phyloP scores from a whole-genome alignment of 2,113 vertebrate species.

The Heliornis fulica region DNA sequence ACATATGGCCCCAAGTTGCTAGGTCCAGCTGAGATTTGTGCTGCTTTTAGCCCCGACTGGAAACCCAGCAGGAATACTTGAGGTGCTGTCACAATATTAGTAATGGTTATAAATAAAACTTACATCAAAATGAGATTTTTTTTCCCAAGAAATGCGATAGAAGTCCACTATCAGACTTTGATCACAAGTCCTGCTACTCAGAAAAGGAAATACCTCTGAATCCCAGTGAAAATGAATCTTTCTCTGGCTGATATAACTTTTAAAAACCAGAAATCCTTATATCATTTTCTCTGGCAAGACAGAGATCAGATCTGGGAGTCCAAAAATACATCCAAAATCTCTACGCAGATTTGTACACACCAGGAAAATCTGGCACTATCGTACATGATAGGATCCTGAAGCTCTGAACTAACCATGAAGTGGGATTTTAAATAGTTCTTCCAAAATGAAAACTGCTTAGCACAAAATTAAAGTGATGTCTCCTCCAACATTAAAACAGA shows the following conservation, averaged over 20 bases:
- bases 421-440: conserved; percentile 53
- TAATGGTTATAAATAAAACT: conserved; percentile 24
- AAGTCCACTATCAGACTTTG: conserved; percentile 15
- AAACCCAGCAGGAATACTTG: neutral
- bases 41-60: neutral
- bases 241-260: conserved; percentile 35
- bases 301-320: conserved; percentile 14
- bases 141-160: neutral
- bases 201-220: conserved; percentile 51
- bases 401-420: conserved; percentile 41
- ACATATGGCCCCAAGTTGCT: neutral
- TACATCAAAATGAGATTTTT: neutral
- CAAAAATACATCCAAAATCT: conserved; percentile 52
- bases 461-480: conserved; percentile 34
- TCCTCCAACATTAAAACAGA: conserved; percentile 21
- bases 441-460: conserved; percentile 49
- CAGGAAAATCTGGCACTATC: conserved; percentile 24
- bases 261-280: conserved; percentile 35
- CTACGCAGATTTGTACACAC: neutral
- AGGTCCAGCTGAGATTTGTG: neutral
- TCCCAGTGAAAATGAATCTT: conserved; percentile 35
- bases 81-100: neutral
- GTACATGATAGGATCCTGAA: conserved; percentile 26
- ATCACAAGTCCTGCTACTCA: neutral
- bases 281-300: conserved; percentile 36